Conservation (phyloP, 1,140 invertebrate genomes). For the Diprion similis region DNA sequence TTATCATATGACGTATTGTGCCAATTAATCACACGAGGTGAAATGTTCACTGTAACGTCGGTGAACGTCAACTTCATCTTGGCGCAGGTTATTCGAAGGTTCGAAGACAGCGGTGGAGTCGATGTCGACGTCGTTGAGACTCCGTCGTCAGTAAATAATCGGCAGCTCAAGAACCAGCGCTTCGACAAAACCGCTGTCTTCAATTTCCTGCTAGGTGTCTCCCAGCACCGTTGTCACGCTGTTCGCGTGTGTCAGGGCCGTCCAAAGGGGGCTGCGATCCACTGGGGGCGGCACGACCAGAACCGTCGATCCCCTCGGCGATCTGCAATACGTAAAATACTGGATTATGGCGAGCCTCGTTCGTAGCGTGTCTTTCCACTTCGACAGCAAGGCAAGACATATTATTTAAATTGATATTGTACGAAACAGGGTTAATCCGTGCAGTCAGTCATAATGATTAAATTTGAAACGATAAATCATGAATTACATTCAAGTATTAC, state of each 20-base stretch:
- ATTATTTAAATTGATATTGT: no score
- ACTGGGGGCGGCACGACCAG: slow-evolving; percentile 46
- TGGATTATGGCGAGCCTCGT: background rate
- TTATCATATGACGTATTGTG: no score
- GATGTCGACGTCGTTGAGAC: background rate
- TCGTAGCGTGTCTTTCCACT: background rate
- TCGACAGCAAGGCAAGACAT: no score
- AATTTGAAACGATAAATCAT: no score
- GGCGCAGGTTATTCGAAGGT: background rate
- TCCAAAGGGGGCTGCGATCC: slow-evolving; percentile 70
- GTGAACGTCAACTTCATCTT: no score
- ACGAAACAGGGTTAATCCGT: no score
- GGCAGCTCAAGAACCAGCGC: slow-evolving; percentile 67
- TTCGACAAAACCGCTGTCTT: slow-evolving; percentile 62
- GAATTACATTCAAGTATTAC: no score
- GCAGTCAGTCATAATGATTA: no score
- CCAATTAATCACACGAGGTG: no score
- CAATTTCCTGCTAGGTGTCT: slow-evolving; percentile 63
- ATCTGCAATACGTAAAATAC: slow-evolving; percentile 35
- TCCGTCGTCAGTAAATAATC: slow-evolving; percentile 50
- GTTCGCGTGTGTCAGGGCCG: slow-evolving; percentile 69
- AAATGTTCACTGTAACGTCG: no score
- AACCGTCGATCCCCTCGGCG: slow-evolving; percentile 44
- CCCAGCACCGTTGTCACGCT: slow-evolving; percentile 57
- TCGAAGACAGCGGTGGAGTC: background rate